These are phyloP conservation scores for Phalloptychus januarius DNA, from an alignment of 2,797 vertebrate species.

Conservation along the genomic window DNA sequence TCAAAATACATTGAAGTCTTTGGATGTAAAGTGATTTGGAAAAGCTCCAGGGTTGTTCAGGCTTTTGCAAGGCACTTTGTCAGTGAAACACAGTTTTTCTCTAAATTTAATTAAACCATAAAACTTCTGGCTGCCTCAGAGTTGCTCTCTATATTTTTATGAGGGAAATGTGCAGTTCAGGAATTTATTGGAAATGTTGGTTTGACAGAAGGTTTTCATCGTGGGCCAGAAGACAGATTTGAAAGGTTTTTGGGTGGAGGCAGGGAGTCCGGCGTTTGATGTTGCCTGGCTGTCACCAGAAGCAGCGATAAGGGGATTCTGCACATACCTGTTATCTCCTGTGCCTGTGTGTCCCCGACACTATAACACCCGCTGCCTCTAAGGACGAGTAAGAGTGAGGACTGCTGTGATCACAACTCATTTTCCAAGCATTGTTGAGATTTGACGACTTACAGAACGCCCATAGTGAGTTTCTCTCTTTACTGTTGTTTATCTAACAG, in stretches of 20 bases:
- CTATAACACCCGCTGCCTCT: slow-evolving; percentile 33
- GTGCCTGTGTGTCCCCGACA: slow-evolving; percentile 68
- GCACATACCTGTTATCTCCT: slow-evolving; percentile 78
- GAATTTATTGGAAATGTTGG: slow-evolving; percentile 49
- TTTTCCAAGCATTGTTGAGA: slow-evolving; percentile 1
- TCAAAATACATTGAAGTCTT: not conserved
- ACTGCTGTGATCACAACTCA: not conserved
- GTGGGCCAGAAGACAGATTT: slow-evolving; percentile 44
- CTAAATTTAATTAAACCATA: not conserved
- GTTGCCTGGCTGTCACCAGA: slow-evolving; percentile 81
- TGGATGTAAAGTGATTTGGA: not conserved
- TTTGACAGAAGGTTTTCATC: slow-evolving; percentile 66
- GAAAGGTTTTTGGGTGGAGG: slow-evolving; percentile 60
- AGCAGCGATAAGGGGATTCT: slow-evolving; percentile 83
- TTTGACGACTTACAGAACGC: slow-evolving; percentile 21
- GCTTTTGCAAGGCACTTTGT: not conserved
- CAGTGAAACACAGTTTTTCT: not conserved
- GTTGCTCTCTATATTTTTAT: not conserved
- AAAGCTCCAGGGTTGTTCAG: not conserved
- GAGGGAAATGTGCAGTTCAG: slow-evolving; percentile 18
- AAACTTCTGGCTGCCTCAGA: not conserved
- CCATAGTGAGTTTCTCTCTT: slow-evolving; percentile 59
- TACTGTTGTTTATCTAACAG: not conserved
- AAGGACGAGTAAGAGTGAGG: slow-evolving; percentile 28
- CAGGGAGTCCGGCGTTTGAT: slow-evolving; percentile 75